phyloP scores from a whole-genome alignment of 2,113 vertebrate species.

The Actinemys pallida region DNA sequence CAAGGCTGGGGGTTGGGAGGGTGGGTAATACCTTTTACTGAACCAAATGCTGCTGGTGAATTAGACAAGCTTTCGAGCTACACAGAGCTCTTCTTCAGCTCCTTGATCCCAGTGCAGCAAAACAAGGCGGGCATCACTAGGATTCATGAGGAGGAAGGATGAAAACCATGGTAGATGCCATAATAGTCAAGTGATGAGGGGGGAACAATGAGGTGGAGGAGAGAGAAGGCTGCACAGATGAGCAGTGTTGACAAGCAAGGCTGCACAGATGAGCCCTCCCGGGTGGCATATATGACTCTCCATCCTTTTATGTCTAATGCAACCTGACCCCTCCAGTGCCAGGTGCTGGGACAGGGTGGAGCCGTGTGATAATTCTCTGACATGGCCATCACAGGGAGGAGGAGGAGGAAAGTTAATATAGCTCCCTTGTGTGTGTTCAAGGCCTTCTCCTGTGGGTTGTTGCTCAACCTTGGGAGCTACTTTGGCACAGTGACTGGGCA shows the following conservation, averaged over 20 bases:
- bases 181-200: neutral
- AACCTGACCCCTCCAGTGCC: neutral
- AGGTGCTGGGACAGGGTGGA: neutral
- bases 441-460: neutral
- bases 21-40: neutral
- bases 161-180: neutral
- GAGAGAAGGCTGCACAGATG: too few species aligned
- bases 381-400: neutral
- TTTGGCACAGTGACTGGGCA: neutral
- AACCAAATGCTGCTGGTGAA: neutral
- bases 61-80: neutral
- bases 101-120: neutral
- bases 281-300: neutral
- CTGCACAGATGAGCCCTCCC: neutral
- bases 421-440: neutral
- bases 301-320: neutral
- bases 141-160: neutral
- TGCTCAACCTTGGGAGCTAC: neutral
- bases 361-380: neutral
- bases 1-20: neutral
- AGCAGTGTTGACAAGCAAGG: too few species aligned
- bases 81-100: neutral
- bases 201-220: neutral
- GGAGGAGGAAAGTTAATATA: neutral
- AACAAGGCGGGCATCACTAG: neutral